phyloP scores from a whole-genome alignment of 2,888 invertebrate genomes.

The Erebia ligea region DNA sequence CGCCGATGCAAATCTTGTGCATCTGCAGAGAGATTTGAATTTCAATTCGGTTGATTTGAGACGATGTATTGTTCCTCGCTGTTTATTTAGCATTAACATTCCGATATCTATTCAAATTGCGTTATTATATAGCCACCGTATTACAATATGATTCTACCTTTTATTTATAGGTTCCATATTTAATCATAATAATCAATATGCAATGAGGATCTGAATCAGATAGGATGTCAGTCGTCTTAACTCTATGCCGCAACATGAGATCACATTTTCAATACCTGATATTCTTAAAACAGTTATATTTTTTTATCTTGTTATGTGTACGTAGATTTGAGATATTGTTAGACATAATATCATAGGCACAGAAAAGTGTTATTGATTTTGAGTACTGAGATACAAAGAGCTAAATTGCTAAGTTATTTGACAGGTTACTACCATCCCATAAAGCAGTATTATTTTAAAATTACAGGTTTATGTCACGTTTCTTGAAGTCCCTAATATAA shows the following conservation, averaged over 20 bases:
- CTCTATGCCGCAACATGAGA: not conserved
- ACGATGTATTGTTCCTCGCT: constrained; percentile 62
- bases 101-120: constrained; percentile 31
- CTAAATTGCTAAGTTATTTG: not conserved
- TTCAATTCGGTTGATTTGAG: constrained; percentile 73
- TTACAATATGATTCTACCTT: constrained; percentile 13
- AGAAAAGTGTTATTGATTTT: not conserved
- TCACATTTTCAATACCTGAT: not conserved
- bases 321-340: no score
- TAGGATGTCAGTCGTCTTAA: constrained; percentile 2
- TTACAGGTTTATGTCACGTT: no score
- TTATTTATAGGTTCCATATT: constrained; percentile 19
- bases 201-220: constrained; percentile 9
- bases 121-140: constrained; percentile 22
- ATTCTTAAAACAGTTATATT: not conserved
- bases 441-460: no score
- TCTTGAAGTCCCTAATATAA: no score
- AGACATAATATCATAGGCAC: no score
- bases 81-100: constrained; percentile 49
- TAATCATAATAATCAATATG: constrained; percentile 21
- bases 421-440: no score
- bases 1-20: constrained; percentile 79
- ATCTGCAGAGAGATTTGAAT: constrained; percentile 71
- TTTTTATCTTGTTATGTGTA: not conserved
- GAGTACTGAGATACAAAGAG: not conserved